A percentile compares a stretch with the other conserved stretches of the same genome.
These are phyloP conservation scores for Calidris pugnax DNA, from an alignment of 2,113 vertebrate genomes.

Conservation along the genomic window DNA sequence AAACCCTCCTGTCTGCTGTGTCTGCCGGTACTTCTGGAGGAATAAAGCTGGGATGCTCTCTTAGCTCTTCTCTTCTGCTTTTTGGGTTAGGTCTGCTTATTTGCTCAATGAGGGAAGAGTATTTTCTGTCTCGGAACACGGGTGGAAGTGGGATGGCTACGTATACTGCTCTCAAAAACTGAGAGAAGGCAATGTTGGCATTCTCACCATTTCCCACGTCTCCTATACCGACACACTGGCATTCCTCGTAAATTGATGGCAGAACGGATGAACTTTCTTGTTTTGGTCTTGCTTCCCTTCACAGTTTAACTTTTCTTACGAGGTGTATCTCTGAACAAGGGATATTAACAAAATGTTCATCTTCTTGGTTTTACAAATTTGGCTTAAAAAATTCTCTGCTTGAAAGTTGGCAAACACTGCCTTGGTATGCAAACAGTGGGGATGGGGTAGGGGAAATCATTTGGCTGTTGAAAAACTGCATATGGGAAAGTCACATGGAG, in stretches of 20 bases:
- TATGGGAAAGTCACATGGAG: constrained; percentile 50
- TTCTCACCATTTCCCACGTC: not conserved
- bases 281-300: not conserved
- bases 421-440: constrained; percentile 32
- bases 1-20: not conserved
- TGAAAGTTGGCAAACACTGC: constrained; percentile 18
- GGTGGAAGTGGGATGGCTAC: not conserved
- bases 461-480: constrained; percentile 53
- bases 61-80: not conserved
- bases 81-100: not conserved
- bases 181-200: not conserved
- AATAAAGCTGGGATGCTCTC: not conserved
- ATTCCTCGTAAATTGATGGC: not conserved
- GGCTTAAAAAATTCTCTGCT: not conserved
- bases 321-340: not conserved
- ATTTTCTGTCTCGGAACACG: not conserved
- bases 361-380: not conserved
- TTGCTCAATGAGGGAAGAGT: not conserved
- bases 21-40: not conserved
- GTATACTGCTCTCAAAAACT: not conserved
- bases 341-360: not conserved
- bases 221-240: not conserved
- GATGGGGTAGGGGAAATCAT: constrained; percentile 10
- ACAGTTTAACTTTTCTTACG: not conserved
- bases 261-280: not conserved